phyloP scores from a whole-genome alignment of 1,140 invertebrate genomes.

The Chironomus striatipennis region DNA sequence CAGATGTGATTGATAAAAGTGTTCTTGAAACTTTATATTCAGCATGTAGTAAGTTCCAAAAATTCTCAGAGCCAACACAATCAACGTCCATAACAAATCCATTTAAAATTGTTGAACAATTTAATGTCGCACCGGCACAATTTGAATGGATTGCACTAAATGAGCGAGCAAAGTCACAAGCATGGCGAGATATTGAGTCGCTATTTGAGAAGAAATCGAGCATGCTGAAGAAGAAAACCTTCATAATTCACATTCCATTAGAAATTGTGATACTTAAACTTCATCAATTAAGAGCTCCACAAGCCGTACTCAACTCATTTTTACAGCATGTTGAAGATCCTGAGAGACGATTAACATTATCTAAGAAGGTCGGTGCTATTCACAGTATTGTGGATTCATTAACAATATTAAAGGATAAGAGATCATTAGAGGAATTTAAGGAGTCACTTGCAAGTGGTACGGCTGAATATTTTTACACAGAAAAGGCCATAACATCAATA shows the following conservation, averaged over 20 bases:
- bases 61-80: conserved; percentile 37
- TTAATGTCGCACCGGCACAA: conserved; percentile 35
- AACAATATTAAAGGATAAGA: conserved; percentile 34
- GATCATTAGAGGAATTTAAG: conserved; percentile 33
- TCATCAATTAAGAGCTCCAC: conserved; percentile 33
- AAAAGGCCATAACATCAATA: conserved; percentile 30
- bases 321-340: conserved; percentile 36
- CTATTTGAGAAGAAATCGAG: conserved; percentile 38
- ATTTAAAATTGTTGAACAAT: conserved; percentile 33
- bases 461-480: conserved; percentile 38
- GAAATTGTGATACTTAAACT: conserved; percentile 33
- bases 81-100: conserved; percentile 30
- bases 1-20: conserved; percentile 27
- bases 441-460: conserved; percentile 33
- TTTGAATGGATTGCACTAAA: conserved; percentile 39
- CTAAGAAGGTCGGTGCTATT: conserved; percentile 34
- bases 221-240: conserved; percentile 35
- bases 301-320: conserved; percentile 34
- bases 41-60: conserved; percentile 32
- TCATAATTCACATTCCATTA: conserved; percentile 39
- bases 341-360: conserved; percentile 33
- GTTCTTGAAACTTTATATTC: conserved; percentile 36
- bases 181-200: conserved; percentile 35
- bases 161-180: conserved; percentile 35
- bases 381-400: conserved; percentile 37